Base-by-base conservation (phyloP, 2,888 invertebrate genomes). In the Aromia moschata region DNA sequence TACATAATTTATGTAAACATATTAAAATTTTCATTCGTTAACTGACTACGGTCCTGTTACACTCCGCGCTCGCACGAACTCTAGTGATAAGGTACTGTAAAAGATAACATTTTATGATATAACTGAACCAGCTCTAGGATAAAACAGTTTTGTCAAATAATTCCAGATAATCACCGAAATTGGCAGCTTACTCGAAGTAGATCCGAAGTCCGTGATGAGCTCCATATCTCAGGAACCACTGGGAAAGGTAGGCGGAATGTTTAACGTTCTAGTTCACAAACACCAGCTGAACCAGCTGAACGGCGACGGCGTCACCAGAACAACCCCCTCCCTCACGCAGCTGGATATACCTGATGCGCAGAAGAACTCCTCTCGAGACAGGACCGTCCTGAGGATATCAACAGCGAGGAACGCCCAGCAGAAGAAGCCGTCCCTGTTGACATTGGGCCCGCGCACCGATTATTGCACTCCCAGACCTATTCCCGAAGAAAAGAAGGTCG, bases 211-310 rank as follows among this genome's bases (percentile, higher is more conserved):
- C 40, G 80, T 87, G 4, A 80, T 82, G 16, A 78, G 82, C 1
- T 81, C 83, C 60, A 79, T 87, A 30, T 82, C 82, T 49, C 80
- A 81, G 0, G 85, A 86, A 56, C 86, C 85, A 0, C 86, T 84
- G 69, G 87, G 87, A 1, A 77, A 84, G 15, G 70, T 84, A 12
- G 87, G 84, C 1, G 88, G 87, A 49, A 85, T 88, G 71, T 87
- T 83, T 77, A 88, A 88, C 76, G 86, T 89, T 56, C 80, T 85
- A 9, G 60, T 67, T 2, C 73, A 73, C 36, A 69, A 62, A 45
- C 58, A 66, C 20, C 64, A 65, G 7, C 60, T 73, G 31, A 65
- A 53, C 45, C 66, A 67, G 61, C 58, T 76, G 14, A 65, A 67
- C 41, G 75, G 75, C 9, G 75, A 75, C 44, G 74, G 75, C 2